Percentiles rank a stretch among this genome's conserved stretches.
Evolutionary conservation across 2,888 invertebrate species (phyloP).

Genomic region (Machimus atricapillus): DNA sequence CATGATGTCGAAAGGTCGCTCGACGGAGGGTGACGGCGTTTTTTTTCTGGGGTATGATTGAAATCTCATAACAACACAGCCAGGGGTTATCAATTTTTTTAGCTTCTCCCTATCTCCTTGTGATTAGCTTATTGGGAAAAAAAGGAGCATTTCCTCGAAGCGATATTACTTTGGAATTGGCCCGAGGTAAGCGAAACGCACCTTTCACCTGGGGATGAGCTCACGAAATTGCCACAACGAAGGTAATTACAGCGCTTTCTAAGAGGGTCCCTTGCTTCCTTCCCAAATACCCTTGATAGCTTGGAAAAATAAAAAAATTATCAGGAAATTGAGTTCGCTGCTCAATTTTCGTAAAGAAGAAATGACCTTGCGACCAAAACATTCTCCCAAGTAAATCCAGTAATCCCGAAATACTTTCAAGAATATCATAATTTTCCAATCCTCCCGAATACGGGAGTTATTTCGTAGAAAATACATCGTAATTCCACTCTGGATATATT

Average conservation of each 20-base stretch:
- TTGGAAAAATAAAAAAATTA: background rate
- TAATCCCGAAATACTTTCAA: background rate
- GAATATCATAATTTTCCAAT: background rate
- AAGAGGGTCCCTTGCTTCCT: background rate
- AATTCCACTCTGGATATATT: background rate
- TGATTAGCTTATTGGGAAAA: conserved; percentile 3
- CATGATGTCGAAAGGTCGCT: background rate
- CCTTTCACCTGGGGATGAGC: background rate
- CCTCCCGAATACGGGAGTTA: background rate
- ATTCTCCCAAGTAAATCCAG: background rate
- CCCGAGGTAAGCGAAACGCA: background rate
- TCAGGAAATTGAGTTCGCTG: background rate
- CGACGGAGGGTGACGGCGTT: background rate
- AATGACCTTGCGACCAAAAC: background rate
- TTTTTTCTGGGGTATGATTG: background rate
- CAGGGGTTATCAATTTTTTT: background rate
- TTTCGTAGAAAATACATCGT: background rate
- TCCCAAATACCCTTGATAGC: background rate
- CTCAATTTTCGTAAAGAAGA: background rate
- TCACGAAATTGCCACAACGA: background rate
- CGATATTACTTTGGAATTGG: background rate
- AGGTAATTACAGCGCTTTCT: background rate
- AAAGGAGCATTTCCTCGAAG: background rate
- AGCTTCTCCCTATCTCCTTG: background rate
- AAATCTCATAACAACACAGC: background rate